phyloP scores from a whole-genome alignment of 2,113 vertebrate species.

The Oryzias curvinotus region DNA sequence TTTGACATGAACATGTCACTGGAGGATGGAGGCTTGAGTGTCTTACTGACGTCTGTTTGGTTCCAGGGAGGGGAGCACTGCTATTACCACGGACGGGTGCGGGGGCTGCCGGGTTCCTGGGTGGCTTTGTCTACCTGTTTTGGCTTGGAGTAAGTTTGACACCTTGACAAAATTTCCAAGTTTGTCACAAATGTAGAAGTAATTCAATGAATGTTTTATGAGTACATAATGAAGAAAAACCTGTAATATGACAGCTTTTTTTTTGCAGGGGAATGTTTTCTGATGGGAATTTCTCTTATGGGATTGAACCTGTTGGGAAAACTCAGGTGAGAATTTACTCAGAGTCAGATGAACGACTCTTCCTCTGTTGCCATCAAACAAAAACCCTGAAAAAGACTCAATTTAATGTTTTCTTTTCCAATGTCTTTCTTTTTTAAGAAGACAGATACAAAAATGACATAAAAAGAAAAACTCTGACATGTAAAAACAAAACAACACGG shows the following conservation, averaged over 20 bases:
- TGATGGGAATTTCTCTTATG: conserved; percentile 86
- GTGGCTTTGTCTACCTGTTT: conserved; percentile 86
- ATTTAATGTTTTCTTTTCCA: too few species aligned
- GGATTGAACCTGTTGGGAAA: conserved; percentile 79
- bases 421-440: too few species aligned
- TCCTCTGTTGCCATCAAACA: too few species aligned
- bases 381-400: too few species aligned
- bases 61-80: conserved; percentile 92
- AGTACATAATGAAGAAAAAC: not conserved
- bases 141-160: conserved; percentile 69
- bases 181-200: not conserved
- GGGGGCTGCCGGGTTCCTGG: conserved; percentile 82
- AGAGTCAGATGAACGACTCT: too few species aligned
- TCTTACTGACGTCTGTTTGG: conserved; percentile 29
- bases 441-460: too few species aligned
- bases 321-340: conserved; percentile 50
- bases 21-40: conserved; percentile 6
- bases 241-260: not conserved
- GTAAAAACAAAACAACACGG: too few species aligned
- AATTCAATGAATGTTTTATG: not conserved
- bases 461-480: too few species aligned
- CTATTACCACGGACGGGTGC: conserved; percentile 91
- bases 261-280: conserved; percentile 89
- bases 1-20: conserved; percentile 24
- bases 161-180: not conserved